Base-by-base conservation (phyloP, 2,797 vertebrate genomes). In the Tapera naevia region DNA sequence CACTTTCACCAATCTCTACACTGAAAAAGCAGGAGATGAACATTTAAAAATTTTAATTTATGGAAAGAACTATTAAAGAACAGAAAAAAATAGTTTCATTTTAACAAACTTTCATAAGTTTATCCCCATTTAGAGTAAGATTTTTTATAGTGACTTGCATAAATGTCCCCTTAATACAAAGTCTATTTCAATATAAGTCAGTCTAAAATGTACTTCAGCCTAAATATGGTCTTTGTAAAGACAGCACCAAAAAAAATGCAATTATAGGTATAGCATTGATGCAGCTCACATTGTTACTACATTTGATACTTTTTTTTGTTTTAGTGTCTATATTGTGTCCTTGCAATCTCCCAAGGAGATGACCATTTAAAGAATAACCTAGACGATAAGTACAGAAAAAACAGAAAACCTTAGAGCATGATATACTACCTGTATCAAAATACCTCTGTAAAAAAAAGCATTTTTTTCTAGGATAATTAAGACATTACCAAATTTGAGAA, bases 1-100 rank as follows among this genome's bases (percentile, higher is more conserved):
- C 99, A 32, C 99, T 99, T 88, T 99, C 99, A 7, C 99, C 99
- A n/a, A 99, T 99, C 91, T 99, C 99, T 93, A 99, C 99, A 4
- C 99, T 99, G 96, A 53, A 95, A 97, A 50, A 94, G 65, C 32
- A 94, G 78, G n/a, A 84, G 33, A 93, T 9, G 6, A 43, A 32
- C 0, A 83, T 50, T 95, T 85, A 75, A 92, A 80, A 13, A 62
- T 14, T 33, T 45, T 18, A 65, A 67, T 71, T 76, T 80, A 56
- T 74, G 22, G 22, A 48, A 88, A 54, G 19, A 19, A 53, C 60
- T 84, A 39, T 16, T 46, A 61, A 54, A 83, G 24, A 43, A 46
- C 10, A 54, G 24, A 35, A 65, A 39, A 39, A 32, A 62, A 3
- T 5, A 53, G 7, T 9, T 80, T 35, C 22, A 33, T 18, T 72